Conservation (phyloP, 1,140 invertebrate species). For the Drosophila sulfurigaster region DNA sequence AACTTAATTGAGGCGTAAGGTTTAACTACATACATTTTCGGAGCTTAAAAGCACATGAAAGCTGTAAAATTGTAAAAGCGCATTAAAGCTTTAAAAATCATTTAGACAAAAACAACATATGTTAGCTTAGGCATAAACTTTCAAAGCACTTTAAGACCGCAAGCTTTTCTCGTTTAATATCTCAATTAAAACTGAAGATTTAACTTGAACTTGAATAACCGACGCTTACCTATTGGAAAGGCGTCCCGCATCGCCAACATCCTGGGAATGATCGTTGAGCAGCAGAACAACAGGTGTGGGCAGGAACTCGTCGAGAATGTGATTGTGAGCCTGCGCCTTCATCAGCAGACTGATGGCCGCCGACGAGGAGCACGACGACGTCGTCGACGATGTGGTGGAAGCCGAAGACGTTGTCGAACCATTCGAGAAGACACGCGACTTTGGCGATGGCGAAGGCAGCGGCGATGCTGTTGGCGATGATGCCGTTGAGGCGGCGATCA, state of each 20-base stretch:
- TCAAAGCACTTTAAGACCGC: too few species aligned
- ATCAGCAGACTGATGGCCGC: slow-evolving; percentile 36
- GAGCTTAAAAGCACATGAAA: background rate
- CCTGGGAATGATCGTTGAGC: slow-evolving; percentile 36
- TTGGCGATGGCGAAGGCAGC: background rate
- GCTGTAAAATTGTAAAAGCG: background rate
- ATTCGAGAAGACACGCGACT: slow-evolving; percentile 9
- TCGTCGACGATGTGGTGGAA: slow-evolving; percentile 22
- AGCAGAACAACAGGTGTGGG: slow-evolving; percentile 49
- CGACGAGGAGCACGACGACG: slow-evolving; percentile 43
- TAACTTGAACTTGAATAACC: too few species aligned
- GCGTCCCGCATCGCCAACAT: background rate
- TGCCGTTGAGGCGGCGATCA: background rate
- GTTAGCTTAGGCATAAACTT: too few species aligned
- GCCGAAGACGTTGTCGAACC: slow-evolving; percentile 34
- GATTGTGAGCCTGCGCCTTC: slow-evolving; percentile 49
- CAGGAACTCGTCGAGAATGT: slow-evolving; percentile 43
- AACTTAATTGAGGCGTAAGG: too few species aligned
- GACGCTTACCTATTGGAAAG: slow-evolving; percentile 19
- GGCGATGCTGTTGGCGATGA: slow-evolving; percentile 17
- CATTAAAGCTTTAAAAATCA: too few species aligned
- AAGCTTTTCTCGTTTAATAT: too few species aligned
- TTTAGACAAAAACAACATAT: too few species aligned
- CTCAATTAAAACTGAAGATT: too few species aligned
- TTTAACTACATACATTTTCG: background rate